Conservation (phyloP, 92 coral and sea anemone species). For the Virgularia gustaviana region DNA sequence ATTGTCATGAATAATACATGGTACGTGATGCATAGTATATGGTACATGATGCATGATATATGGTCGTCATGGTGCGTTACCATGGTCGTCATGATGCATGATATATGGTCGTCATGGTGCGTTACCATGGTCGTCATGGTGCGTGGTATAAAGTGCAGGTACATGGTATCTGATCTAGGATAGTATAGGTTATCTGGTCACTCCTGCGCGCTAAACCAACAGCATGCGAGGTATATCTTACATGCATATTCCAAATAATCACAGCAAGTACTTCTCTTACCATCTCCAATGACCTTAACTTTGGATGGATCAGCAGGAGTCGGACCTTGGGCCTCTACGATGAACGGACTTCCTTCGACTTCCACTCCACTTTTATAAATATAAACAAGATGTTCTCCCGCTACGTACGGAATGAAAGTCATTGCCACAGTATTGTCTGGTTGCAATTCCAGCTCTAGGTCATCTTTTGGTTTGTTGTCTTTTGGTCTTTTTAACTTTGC, state of each 20-base stretch:
- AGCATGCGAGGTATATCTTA: not conserved
- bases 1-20: too few relatives aligned
- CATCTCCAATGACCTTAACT: constrained; percentile 84
- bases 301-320: constrained; percentile 98
- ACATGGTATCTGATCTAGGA: too few relatives aligned
- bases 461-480: constrained; percentile 54
- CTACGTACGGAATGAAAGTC: constrained; percentile 85
- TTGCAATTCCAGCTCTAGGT: constrained; percentile 71
- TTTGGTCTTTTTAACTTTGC: constrained; percentile 78
- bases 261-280: constrained; percentile 38
- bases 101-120: too few relatives aligned
- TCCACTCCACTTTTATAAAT: constrained; percentile 81
- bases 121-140: too few relatives aligned
- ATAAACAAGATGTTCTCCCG: constrained; percentile 92
- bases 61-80: too few relatives aligned
- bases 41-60: too few relatives aligned
- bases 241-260: not conserved
- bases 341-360: constrained; percentile 95
- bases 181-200: too few relatives aligned
- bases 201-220: too few relatives aligned
- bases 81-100: too few relatives aligned
- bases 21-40: too few relatives aligned
- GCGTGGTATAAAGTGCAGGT: too few relatives aligned
- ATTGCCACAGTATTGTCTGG: constrained; percentile 94
- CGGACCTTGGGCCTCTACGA: constrained; percentile 97